Base-by-base conservation (phyloP, 1,140 invertebrate genomes). In the Pseudobourletiella spinata region DNA sequence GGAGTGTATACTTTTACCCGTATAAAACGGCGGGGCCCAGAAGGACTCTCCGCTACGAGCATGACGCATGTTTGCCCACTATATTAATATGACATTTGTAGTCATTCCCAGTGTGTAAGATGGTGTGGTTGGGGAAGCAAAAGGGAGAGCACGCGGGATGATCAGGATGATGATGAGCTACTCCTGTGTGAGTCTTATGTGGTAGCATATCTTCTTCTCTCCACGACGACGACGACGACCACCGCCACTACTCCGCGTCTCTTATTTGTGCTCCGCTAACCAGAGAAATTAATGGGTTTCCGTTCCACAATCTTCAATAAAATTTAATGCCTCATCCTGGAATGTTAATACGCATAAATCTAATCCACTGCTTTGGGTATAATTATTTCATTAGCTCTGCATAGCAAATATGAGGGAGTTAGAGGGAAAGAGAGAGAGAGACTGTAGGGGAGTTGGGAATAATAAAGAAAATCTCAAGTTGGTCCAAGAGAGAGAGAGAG, bases 251-350 rank as follows among this genome's bases (percentile, higher is more conserved):
- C 32, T 39, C 32, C n/a, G 22, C 4, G 22, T 51, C 14, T 25
- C 6, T 25, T 25, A 4, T 18, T 46, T 46, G 43, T 46, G 18
- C 43, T 46, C 48, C 39, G n/a, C 52, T 55, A 39, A 39, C 32
- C 52, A 32, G 39, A 3, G 52, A 55, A 55, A 55, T 55, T 55
- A 55, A 55, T 55, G 52, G 22, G 25, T 55, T 55, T 55, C 52
- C 52, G 52, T 55, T 55, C 52, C 29, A 55, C 52, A 55, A 55
- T 55, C 52, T 55, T 55, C 52, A 55, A 55, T 55, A 55, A 55
- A 55, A 55, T 55, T 55, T 55, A 55, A 55, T 55, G 52, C 39
- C 52, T 51, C 22, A 51, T 51, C 48, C 48, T 51, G 48, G 48
- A 51, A 51, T 51, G 48, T 51, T 51, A 51, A 51, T 51, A 51